phyloP scores from a whole-genome alignment of 2,797 vertebrate genomes.

The Myotis daubentonii region DNA sequence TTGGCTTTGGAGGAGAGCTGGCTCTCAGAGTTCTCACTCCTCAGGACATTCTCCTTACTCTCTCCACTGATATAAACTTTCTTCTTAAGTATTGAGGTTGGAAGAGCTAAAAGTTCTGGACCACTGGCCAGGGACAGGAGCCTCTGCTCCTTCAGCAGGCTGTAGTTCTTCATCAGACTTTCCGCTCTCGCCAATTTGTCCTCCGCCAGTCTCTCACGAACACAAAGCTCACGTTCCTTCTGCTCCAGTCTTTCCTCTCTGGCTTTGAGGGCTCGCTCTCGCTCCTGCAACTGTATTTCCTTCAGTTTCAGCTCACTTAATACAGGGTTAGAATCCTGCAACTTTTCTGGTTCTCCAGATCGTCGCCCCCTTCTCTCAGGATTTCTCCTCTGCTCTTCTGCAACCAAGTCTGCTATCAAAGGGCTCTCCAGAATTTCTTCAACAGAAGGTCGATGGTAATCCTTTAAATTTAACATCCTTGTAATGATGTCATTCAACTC shows the following conservation, averaged over 20 bases:
- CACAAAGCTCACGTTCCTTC: slow-evolving; percentile 92
- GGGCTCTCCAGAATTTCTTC: slow-evolving; percentile 94
- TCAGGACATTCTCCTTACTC: slow-evolving; percentile 88
- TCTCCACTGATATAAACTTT: slow-evolving; percentile 91
- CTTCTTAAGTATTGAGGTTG: slow-evolving; percentile 89
- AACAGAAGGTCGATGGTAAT: slow-evolving; percentile 96
- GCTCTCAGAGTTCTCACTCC: slow-evolving; percentile 75
- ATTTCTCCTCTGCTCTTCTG: slow-evolving; percentile 89
- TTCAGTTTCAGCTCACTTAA: slow-evolving; percentile 86
- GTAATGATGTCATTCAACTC: slow-evolving; percentile 91
- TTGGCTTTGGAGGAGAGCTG: slow-evolving; percentile 71
- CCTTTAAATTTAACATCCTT: slow-evolving; percentile 96
- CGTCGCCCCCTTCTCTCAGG: slow-evolving; percentile 79
- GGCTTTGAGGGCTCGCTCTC: slow-evolving; percentile 90
- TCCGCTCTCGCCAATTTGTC: slow-evolving; percentile 94
- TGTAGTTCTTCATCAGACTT: slow-evolving; percentile 89
- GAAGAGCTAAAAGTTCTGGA: slow-evolving; percentile 84
- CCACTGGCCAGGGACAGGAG: slow-evolving; percentile 76
- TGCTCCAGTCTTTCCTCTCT: slow-evolving; percentile 93
- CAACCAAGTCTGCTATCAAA: slow-evolving; percentile 88
- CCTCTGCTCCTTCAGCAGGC: slow-evolving; percentile 85
- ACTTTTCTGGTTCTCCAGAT: slow-evolving; percentile 82
- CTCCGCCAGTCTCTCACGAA: slow-evolving; percentile 91
- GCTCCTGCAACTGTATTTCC: slow-evolving; percentile 90
- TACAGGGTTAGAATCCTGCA: slow-evolving; percentile 77